These are phyloP conservation scores for Acanthurus tractus DNA, from an alignment of 2,797 vertebrate species.

Conservation along the genomic window DNA sequence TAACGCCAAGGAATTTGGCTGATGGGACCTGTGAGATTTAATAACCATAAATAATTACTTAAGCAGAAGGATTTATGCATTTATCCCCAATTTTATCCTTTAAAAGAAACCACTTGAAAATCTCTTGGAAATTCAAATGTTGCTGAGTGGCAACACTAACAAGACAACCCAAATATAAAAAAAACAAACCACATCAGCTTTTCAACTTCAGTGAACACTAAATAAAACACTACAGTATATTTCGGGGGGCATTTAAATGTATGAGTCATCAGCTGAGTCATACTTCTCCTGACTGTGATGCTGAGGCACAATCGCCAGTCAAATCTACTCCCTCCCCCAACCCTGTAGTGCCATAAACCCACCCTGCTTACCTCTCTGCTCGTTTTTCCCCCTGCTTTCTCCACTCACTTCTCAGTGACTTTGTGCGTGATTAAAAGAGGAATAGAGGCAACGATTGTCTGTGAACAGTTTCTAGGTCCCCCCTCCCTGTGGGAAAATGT, in stretches of 20 bases:
- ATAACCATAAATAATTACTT: conserved; percentile 42
- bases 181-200: conserved; percentile 43
- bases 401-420: not conserved
- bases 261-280: conserved; percentile 76
- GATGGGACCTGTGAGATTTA: conserved; percentile 41
- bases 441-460: not conserved
- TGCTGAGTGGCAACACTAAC: not conserved
- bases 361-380: conserved; percentile 1
- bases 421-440: not conserved
- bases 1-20: conserved; percentile 45
- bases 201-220: conserved; percentile 49
- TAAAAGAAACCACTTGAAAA: conserved; percentile 10
- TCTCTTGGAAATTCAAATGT: conserved; percentile 6
- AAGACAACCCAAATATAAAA: conserved; percentile 32
- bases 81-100: conserved; percentile 6
- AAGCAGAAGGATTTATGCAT: conserved; percentile 21
- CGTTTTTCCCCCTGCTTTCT: not conserved
- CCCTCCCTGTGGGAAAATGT: conserved; percentile 35
- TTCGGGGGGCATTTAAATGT: conserved; percentile 56
- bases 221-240: conserved; percentile 63
- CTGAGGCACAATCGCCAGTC: conserved; percentile 42
- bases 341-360: conserved; percentile 19
- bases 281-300: conserved; percentile 53
- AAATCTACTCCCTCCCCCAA: not conserved
- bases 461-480: conserved; percentile 30